phyloP scores from a whole-genome alignment of 2,797 vertebrate genomes.

The Acanthurus leucopareius region DNA sequence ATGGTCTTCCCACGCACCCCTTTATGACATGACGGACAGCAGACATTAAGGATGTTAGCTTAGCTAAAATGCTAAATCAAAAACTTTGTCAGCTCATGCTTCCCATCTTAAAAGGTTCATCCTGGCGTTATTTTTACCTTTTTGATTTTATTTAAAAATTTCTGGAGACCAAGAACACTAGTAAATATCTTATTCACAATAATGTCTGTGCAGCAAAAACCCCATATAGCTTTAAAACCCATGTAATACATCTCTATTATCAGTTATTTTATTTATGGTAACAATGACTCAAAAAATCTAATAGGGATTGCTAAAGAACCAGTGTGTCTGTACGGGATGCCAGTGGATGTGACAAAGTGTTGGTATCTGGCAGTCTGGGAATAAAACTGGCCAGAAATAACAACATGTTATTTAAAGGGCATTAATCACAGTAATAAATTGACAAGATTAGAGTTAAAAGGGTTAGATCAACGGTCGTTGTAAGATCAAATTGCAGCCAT shows the following conservation, averaged over 20 bases:
- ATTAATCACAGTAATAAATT: neutral
- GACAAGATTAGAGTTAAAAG: no score
- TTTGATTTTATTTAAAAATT: neutral
- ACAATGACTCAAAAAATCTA: neutral
- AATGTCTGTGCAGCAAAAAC: neutral
- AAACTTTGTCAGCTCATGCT: neutral
- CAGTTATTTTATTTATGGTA: neutral
- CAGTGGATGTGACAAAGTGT: no score
- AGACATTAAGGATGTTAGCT: conserved; percentile 10
- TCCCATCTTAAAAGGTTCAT: neutral
- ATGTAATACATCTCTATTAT: neutral
- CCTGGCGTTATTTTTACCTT: neutral
- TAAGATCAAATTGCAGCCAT: no score
- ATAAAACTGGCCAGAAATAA: neutral
- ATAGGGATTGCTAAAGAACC: no score
- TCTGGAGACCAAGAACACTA: neutral
- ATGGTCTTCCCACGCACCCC: conserved; percentile 47
- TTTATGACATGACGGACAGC: conserved; percentile 56
- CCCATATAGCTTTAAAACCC: neutral
- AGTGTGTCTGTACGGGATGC: no score
- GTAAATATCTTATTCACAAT: neutral
- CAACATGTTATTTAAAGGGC: neutral
- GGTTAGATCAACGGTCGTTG: no score
- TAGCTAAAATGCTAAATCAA: conserved; percentile 4
- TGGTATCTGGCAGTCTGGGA: no score